Base-by-base conservation (phyloP, 2,113 vertebrate genomes). In the Caretta caretta region DNA sequence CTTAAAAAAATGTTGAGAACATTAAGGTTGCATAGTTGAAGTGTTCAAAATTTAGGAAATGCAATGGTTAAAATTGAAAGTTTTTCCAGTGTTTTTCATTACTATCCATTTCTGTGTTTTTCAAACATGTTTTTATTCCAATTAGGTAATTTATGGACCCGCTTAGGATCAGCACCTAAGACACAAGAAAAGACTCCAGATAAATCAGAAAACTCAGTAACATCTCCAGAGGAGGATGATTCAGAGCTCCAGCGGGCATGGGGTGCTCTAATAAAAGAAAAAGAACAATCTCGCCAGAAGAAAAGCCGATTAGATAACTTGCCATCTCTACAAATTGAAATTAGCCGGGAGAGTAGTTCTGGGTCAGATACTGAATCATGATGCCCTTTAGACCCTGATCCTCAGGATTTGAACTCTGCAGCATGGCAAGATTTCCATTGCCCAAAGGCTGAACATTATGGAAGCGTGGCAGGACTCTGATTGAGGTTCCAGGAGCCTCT, bases 261-360 rank as follows among this genome's bases (percentile, higher is more conserved):
- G 99, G 99, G 99, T 42, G 99, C 99, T 96, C 99, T 99, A 97
- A 99, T 99, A 96, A 99, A 99, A 97, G 98, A 99, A 97, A 99
- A 99, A 96, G 99, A 99, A 97, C 98, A 99, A 17, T 96, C 99
- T 97, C 98, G 98, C 94, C 98, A 99, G 96, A 99, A 99, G 98
- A 99, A 99, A 98, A 99, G 99, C 95, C 99, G 99, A 2, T 98
- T 99, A 97, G 99, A 99, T 98, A 98, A 99, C 98, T 98, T 99
- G 92, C 99, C 99, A 1, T 99, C 99, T 1, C 98, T 99, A 93
- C 99, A 99, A 97, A 99, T 99, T 17, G 99, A 99, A 98, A 99
- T 99, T 98, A 99, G 99, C 98, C 98, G 99, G 50, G 99, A 99
- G 96, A 99, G 99, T 98, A 99, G 99, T 95, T 99, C 99, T 27